Evolutionary conservation across 1,140 invertebrate genomes (phyloP).

Genomic region (Drosophila asahinai): DNA sequence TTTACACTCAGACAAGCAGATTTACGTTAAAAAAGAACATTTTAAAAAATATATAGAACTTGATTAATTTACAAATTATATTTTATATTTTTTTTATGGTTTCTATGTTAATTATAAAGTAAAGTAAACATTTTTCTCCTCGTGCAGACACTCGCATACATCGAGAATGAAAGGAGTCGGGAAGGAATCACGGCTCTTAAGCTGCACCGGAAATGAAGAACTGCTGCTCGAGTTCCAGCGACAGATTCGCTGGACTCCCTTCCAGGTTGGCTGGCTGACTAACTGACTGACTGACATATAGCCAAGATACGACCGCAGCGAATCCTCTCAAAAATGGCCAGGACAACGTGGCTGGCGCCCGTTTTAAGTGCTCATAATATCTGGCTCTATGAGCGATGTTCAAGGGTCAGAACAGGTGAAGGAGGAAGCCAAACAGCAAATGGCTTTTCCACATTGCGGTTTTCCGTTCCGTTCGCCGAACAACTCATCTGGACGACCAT

Average conservation of each 20-base stretch:
- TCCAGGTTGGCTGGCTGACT: constrained; percentile 18
- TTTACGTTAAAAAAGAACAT: neutral
- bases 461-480: constrained; percentile 48
- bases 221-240: constrained; percentile 68
- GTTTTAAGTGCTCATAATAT: constrained; percentile 63
- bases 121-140: constrained; percentile 1
- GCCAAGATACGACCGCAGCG: constrained; percentile 50
- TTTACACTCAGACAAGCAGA: neutral
- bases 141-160: constrained; percentile 7
- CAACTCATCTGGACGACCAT: constrained; percentile 38
- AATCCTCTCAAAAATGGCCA: constrained; percentile 47
- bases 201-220: constrained; percentile 80
- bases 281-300: constrained; percentile 30
- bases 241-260: constrained; percentile 52
- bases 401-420: constrained; percentile 1
- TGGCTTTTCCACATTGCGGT: constrained; percentile 72
- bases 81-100: neutral
- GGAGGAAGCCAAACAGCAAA: constrained; percentile 54
- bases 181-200: constrained; percentile 77
- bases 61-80: neutral
- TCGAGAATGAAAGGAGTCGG: constrained; percentile 16
- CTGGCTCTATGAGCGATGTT: constrained; percentile 4
- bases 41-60: too few relatives aligned
- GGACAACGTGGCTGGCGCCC: constrained; percentile 15
- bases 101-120: neutral